Percentiles rank a stretch among this genome's conserved stretches.
Evolutionary conservation across 2,797 vertebrate species (phyloP).

Genomic region (Typhlichthys subterraneus): DNA sequence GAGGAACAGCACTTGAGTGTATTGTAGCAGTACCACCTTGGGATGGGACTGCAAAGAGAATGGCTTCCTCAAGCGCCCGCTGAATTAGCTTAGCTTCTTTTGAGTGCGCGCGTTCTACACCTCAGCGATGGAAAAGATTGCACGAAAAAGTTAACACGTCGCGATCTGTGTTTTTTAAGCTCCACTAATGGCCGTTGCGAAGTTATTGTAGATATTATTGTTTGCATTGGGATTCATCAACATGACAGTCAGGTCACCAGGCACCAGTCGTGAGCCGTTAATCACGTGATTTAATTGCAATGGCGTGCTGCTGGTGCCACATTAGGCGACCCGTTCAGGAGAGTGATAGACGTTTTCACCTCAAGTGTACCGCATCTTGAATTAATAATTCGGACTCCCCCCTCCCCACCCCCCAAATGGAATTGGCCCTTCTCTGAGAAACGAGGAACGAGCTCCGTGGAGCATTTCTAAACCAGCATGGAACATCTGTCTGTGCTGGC

Average conservation of each 20-base stretch:
- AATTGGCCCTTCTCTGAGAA: slow-evolving; percentile 39
- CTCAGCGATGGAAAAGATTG: slow-evolving; percentile 11
- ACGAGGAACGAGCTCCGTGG: slow-evolving; percentile 20
- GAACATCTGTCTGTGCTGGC: slow-evolving; percentile 61
- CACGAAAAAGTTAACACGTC: not conserved
- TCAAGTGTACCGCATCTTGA: not conserved
- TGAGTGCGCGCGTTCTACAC: slow-evolving; percentile 1
- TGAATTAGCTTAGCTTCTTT: slow-evolving; percentile 65
- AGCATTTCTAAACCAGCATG: slow-evolving; percentile 40
- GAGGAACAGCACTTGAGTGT: slow-evolving; percentile 55
- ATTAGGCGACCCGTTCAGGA: too few relatives aligned
- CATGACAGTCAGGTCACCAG: not conserved
- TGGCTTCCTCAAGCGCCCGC: slow-evolving; percentile 59
- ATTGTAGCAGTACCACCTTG: slow-evolving; percentile 64
- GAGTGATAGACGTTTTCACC: slow-evolving; percentile 9
- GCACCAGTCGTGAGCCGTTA: too few relatives aligned
- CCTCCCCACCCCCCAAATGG: slow-evolving; percentile 30
- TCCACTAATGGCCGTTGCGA: too few relatives aligned
- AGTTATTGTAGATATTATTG: slow-evolving; percentile 9
- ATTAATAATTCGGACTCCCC: slow-evolving; percentile 32
- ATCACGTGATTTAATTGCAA: too few relatives aligned
- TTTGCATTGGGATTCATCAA: slow-evolving; percentile 19
- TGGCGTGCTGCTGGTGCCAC: too few relatives aligned
- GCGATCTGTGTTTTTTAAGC: too few relatives aligned
- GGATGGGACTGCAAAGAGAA: slow-evolving; percentile 61